phyloP scores from a whole-genome alignment of 2,797 vertebrate species.

The Cyclopterus lumpus region DNA sequence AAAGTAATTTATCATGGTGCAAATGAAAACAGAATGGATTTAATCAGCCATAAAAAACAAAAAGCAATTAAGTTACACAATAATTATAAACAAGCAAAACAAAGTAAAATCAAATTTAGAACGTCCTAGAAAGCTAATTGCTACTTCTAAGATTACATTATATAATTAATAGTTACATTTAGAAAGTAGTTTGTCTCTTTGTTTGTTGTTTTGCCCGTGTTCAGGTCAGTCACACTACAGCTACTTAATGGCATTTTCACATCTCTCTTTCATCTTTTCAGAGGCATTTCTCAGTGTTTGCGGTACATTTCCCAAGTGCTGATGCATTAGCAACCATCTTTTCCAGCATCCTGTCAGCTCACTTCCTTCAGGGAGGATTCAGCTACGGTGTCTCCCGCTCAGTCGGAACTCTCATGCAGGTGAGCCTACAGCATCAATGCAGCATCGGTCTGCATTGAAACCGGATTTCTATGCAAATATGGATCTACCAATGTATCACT shows the following conservation, averaged over 20 bases:
- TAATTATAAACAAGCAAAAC: slow-evolving; percentile 4
- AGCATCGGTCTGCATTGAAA: slow-evolving; percentile 7
- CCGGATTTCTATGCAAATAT: neutral
- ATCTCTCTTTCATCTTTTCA: slow-evolving; percentile 38
- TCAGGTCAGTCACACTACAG: neutral
- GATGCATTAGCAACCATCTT: slow-evolving; percentile 83
- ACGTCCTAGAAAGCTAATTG: neutral
- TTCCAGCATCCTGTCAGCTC: slow-evolving; percentile 84
- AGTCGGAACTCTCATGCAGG: slow-evolving; percentile 80
- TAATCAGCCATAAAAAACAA: neutral
- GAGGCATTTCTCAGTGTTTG: slow-evolving; percentile 85
- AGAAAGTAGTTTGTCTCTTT: neutral
- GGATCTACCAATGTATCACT: neutral
- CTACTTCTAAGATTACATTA: neutral
- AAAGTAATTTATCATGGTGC: neutral
- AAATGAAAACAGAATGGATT: slow-evolving; percentile 2
- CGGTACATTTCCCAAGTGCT: slow-evolving; percentile 80
- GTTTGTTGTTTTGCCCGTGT: neutral
- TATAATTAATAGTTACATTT: neutral
- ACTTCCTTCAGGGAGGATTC: slow-evolving; percentile 86
- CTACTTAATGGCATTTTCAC: neutral
- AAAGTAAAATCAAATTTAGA: neutral
- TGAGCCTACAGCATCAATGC: slow-evolving; percentile 9
- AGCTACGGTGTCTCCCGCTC: slow-evolving; percentile 86
- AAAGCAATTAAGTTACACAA: neutral